Percentiles rank a stretch among this genome's conserved stretches.
phyloP scores from a whole-genome alignment of 2,797 vertebrate species.

The Podarcis lilfordi region DNA sequence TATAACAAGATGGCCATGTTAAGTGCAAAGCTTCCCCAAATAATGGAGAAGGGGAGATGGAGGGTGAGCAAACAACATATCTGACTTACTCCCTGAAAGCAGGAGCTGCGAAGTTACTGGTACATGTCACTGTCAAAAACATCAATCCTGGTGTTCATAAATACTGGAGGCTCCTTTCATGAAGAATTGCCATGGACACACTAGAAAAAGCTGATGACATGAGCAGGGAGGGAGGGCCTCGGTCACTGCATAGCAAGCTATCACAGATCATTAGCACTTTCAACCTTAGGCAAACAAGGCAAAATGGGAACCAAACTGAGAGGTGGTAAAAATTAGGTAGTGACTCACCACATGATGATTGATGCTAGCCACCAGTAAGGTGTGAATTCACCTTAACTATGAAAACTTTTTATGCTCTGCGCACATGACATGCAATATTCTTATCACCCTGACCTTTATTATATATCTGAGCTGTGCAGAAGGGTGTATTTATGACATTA shows the following conservation, averaged over 20 bases:
- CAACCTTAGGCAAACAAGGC: not conserved
- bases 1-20: not conserved
- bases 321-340: not conserved
- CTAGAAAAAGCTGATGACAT: not conserved
- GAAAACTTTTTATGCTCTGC: not conserved
- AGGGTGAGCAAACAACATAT: not conserved
- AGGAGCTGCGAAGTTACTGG: no score
- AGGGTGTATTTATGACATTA: not conserved
- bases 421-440: not conserved
- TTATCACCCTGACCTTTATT: not conserved
- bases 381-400: not conserved
- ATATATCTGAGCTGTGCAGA: not conserved
- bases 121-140: not conserved
- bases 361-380: not conserved
- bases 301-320: not conserved
- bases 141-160: not conserved
- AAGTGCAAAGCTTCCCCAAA: not conserved
- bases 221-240: not conserved
- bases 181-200: not conserved
- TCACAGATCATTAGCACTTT: conserved; percentile 6
- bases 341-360: conserved; percentile 1
- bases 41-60: not conserved
- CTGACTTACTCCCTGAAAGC: not conserved
- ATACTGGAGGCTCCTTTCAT: not conserved
- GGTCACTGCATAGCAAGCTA: not conserved